Evolutionary conservation across 2,797 vertebrate genomes (phyloP).

Genomic region (Kryptopterus vitreolus): DNA sequence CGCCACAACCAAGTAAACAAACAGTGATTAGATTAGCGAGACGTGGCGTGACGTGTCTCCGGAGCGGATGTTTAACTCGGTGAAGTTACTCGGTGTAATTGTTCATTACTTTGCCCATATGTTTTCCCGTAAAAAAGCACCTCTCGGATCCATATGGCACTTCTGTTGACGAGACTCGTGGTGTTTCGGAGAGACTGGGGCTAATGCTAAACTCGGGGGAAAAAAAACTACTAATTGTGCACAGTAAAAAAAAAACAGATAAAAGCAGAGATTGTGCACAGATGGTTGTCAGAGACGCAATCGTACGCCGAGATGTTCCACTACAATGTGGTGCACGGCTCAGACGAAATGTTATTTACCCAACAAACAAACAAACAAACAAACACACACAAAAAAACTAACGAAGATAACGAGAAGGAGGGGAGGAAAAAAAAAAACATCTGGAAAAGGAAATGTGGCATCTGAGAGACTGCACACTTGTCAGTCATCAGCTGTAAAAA

Average conservation of each 20-base stretch:
- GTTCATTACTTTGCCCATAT: conserved; percentile 53
- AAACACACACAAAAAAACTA: conserved; percentile 18
- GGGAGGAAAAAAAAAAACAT: conserved; percentile 47
- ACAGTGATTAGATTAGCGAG: conserved; percentile 25
- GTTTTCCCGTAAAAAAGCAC: conserved; percentile 42
- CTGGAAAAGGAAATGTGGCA: conserved; percentile 47
- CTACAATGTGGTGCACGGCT: conserved; percentile 34
- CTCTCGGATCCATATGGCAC: conserved; percentile 51
- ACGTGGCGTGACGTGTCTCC: conserved; percentile 6
- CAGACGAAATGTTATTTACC: conserved; percentile 33
- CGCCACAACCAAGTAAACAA: conserved; percentile 7
- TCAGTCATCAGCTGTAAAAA: conserved; percentile 51
- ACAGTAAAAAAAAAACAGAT: neutral
- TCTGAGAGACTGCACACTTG: conserved; percentile 49
- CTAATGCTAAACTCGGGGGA: conserved; percentile 41
- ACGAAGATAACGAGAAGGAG: conserved; percentile 25
- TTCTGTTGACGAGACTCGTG: conserved; percentile 41
- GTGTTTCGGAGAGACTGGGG: conserved; percentile 31
- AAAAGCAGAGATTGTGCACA: conserved; percentile 44
- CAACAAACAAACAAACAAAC: no score
- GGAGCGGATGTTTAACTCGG: conserved; percentile 40
- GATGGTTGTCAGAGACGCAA: conserved; percentile 56
- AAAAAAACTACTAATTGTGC: conserved; percentile 51
- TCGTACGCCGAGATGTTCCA: conserved; percentile 23
- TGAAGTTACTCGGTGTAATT: conserved; percentile 44